A percentile compares a stretch with the other conserved stretches of the same genome.
Conservation (phyloP, 2,797 vertebrate species). For the Sebastes dallii region DNA sequence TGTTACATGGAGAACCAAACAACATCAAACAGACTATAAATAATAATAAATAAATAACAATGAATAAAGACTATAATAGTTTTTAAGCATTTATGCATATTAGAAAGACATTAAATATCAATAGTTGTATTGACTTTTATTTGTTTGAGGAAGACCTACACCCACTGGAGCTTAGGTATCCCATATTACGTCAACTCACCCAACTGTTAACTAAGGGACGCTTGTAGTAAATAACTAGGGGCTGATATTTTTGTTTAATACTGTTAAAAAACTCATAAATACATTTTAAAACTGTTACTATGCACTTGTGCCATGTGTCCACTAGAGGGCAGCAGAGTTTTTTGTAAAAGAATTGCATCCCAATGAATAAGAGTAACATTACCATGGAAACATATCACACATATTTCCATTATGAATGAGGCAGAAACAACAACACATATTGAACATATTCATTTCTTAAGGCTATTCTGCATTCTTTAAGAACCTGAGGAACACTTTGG, state of each 20-base stretch:
- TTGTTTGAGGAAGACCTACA: too few species aligned
- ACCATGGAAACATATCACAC: constrained; percentile 55
- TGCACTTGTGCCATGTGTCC: constrained; percentile 1
- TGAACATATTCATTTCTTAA: background rate
- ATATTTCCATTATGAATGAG: background rate
- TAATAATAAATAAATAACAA: too few species aligned
- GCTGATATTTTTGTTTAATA: background rate
- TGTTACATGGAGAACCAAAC: too few species aligned
- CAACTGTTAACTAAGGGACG: background rate
- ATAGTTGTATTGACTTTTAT: too few species aligned
- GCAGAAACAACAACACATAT: background rate
- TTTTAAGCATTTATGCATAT: too few species aligned
- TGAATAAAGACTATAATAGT: too few species aligned
- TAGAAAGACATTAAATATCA: too few species aligned
- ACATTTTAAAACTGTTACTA: rapidly evolving
- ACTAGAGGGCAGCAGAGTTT: constrained; percentile 53
- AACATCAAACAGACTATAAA: too few species aligned
- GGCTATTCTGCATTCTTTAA: background rate
- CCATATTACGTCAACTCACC: too few species aligned
- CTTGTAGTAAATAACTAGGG: background rate
- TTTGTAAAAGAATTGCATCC: background rate
- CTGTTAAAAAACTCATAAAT: background rate
- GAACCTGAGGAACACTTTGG: background rate
- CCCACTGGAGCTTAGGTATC: too few species aligned
- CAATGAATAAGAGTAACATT: background rate